Evolutionary conservation across 2,888 invertebrate genomes (phyloP), one percentile per base, ranked within the genome.

Genomic region (Corbicula japonica): DNA sequence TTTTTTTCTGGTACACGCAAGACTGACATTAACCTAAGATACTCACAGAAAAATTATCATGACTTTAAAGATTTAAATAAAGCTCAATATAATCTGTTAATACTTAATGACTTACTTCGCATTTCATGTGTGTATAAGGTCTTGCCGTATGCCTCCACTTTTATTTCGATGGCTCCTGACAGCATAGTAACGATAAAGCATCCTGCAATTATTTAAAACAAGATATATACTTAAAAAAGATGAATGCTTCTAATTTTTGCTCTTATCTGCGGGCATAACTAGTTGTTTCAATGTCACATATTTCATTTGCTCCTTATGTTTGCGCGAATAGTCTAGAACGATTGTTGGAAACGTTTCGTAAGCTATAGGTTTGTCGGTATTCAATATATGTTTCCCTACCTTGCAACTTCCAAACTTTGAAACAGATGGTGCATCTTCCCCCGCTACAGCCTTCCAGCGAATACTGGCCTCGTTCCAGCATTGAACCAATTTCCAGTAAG

Each of bases 361-460:
- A n/a, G n/a, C 48, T n/a, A 23, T 12, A 12, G 5, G 21, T 48
- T 12, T 48, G 21, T 5, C n/a, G 6, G 8, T 6, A 48, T 5
- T n/a, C 18, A 12, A 12, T 12, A 12, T 48, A 23, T 48, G 6
- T 21, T 50, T 3, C 28, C 54, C 18, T 6, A 54, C 54, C 54
- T 54, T 30, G 28, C 5, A 54, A 28, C 23, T 54, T 54, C 54
- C 54, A 26, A 1, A 54, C 1, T 54, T 30, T 54, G 6, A 54
- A 30, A n/a, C 54, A 15, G n/a, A n/a, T n/a, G n/a, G n/a, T n/a
- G n/a, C 54, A 54, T 30, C 32, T 54, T 4, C 54, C 54, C 18
- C n/a, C 23, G 18, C 15, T 1, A 15, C 54, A 54, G 8, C 54
- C 54, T n/a, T 12, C 32, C 10, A 54, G 30, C 3, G 28, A 28